Evolutionary conservation across 2,113 vertebrate species (phyloP).

Genomic region (Daubentonia madagascariensis): DNA sequence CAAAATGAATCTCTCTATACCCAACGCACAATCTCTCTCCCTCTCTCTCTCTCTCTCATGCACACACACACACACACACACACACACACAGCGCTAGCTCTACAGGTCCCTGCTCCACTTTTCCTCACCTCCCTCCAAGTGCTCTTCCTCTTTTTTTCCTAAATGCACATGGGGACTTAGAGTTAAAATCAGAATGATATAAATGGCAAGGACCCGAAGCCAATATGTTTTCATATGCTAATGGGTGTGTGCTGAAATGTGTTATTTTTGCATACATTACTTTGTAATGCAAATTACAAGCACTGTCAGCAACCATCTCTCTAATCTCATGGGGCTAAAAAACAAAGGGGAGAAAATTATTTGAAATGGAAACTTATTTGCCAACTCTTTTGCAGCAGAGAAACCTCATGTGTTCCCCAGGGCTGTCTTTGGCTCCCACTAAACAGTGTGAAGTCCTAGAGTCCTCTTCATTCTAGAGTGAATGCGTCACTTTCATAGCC

Average conservation of each 20-base stretch:
- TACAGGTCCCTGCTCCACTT: background rate
- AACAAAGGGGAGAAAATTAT: constrained; percentile 60
- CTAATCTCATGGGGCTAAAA: constrained; percentile 64
- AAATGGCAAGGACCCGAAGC: constrained; percentile 35
- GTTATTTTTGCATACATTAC: constrained; percentile 64
- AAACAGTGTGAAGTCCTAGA: background rate
- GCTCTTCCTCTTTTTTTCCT: constrained; percentile 1
- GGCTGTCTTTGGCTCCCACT: background rate
- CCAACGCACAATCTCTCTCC: background rate
- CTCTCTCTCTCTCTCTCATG: rapidly evolving
- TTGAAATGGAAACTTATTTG: constrained; percentile 66
- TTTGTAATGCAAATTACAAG: constrained; percentile 78
- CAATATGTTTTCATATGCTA: constrained; percentile 71
- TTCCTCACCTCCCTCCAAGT: background rate
- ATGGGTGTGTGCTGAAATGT: background rate
- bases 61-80: background rate
- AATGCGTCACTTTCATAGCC: background rate
- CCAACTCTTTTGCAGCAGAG: background rate
- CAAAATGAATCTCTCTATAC: background rate
- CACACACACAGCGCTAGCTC: background rate
- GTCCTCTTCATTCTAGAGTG: background rate
- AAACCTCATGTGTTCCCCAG: background rate
- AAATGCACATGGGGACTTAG: background rate
- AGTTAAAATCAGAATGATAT: constrained; percentile 34
- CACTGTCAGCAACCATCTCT: background rate